These are phyloP conservation scores for Tinamus major DNA, from an alignment of 2,797 vertebrate species.

Conservation along the genomic window DNA sequence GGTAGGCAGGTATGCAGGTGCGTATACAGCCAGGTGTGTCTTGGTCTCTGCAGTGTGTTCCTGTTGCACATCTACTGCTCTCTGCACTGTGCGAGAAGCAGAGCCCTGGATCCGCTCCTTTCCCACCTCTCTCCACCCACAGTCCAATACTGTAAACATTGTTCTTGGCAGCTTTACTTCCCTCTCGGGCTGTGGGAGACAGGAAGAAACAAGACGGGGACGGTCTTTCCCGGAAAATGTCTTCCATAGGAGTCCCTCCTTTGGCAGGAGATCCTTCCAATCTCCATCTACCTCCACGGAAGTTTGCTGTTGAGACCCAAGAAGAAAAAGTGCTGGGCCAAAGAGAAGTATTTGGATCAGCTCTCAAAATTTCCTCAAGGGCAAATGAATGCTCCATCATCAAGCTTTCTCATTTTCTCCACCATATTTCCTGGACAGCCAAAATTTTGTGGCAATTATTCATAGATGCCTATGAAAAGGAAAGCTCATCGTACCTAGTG, in stretches of 20 bases:
- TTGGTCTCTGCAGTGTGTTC: rapidly evolving
- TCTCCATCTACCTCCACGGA: not conserved
- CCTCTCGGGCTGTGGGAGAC: not conserved
- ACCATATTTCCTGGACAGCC: not conserved
- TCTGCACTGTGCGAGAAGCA: not conserved
- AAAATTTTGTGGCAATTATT: not conserved
- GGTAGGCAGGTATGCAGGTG: not conserved
- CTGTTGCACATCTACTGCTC: not conserved
- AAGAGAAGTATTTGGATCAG: not conserved
- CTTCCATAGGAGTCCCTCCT: not conserved
- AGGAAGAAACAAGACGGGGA: not conserved
- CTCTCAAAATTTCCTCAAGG: not conserved
- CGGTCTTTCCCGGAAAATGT: not conserved
- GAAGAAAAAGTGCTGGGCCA: not conserved
- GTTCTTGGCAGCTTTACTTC: not conserved
- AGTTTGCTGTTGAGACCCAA: not conserved
- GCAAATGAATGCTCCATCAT: not conserved
- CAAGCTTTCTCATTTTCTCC: not conserved
- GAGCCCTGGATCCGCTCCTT: rapidly evolving
- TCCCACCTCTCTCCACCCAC: not conserved
- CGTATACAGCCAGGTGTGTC: too few species aligned
- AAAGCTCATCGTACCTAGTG: not conserved
- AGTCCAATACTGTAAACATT: not conserved
- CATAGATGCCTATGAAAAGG: not conserved
- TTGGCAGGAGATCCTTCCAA: not conserved